Evolutionary conservation across 2,113 vertebrate genomes (phyloP), one percentile per base, ranked within the genome.

Genomic region (Rallus limicola): DNA sequence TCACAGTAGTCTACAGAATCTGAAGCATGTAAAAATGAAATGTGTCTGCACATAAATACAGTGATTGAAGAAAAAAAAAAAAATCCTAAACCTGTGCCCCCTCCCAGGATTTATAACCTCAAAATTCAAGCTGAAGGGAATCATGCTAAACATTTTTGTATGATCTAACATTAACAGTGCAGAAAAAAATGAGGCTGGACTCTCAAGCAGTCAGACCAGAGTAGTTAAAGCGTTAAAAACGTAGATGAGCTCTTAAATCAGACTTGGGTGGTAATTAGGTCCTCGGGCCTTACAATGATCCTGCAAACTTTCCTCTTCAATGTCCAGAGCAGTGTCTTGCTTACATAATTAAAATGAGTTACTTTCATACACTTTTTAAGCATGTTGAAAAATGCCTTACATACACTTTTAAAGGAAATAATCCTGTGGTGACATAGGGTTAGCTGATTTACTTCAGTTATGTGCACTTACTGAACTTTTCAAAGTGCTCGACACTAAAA

Each of bases 391-490:
- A 95, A 65, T 84, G 59, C 40, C 38, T 91, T 88, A 31, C 15
- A 11, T 48, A 40, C 8, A 10, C 15, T 75, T 26, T 55, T 70
- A 62, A 65, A 94, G 33, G 40, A 77, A 96, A 40, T 34, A 60
- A 44, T 92, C 11, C 74, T 82, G 24, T 59, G 15, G 17, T 91
- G 74, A 58, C 55, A 79, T 7, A 53, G 52, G 31, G 56, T 69
- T 78, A 84, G 75, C 26, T 64, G 48, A 88, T 95, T 93, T 92
- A 83, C 44, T 94, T 88, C 59, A 44, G 64, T 56, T 75, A 78
- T 56, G 17, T 48, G 44, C 60, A 56, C 88, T 95, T 90, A 83
- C 29, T 53, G 38, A 93, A 95, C 89, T 92, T 95, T 92, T 87
- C 64, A 65, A 94, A 81, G 63, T 78, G 44, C 58, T 93, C 1